Conservation (phyloP, 2,113 vertebrate genomes). For the Rhagologus leucostigma region DNA sequence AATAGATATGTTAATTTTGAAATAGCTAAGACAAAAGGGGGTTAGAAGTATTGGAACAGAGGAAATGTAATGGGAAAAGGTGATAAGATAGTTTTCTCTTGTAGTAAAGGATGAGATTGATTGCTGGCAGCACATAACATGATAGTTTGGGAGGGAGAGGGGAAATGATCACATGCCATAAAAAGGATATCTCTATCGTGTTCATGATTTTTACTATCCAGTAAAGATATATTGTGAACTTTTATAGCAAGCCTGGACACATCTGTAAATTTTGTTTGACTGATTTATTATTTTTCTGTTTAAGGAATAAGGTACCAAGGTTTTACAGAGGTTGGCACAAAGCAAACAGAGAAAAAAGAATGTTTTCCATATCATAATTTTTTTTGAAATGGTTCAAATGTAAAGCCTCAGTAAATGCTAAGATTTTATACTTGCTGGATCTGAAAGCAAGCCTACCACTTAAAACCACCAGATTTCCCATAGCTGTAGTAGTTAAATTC, state of each 20-base stretch:
- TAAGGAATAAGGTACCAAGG: neutral
- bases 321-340: neutral
- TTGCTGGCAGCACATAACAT: neutral
- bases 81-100: neutral
- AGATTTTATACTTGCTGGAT: neutral
- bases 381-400: neutral
- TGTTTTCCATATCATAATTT: neutral
- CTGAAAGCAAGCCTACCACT: neutral
- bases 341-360: neutral
- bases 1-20: neutral
- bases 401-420: neutral
- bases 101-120: neutral
- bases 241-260: neutral
- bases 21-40: neutral
- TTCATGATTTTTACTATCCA: slow-evolving; percentile 8
- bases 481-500: neutral
- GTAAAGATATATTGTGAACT: neutral
- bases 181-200: neutral
- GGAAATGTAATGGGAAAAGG: neutral
- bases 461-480: neutral
- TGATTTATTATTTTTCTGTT: neutral
- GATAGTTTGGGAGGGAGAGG: neutral
- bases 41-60: neutral
- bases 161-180: neutral
- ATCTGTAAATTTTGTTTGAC: neutral